These are phyloP conservation scores for Stegostoma tigrinum DNA, from an alignment of 2,113 vertebrate genomes.

Conservation along the genomic window DNA sequence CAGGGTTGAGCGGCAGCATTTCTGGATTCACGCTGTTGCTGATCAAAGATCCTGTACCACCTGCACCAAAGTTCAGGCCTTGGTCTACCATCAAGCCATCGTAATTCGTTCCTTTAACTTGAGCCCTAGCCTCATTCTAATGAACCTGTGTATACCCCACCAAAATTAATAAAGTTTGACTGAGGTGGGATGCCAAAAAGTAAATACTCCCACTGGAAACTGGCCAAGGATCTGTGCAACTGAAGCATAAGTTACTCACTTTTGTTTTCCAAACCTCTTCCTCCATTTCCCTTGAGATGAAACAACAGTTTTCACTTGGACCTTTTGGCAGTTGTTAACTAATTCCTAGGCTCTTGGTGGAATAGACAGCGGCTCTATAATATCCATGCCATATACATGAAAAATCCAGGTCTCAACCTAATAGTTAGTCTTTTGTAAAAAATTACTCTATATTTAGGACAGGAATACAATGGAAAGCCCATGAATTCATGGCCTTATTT, in stretches of 20 bases:
- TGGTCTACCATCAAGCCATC: not conserved
- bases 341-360: not conserved
- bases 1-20: too few species aligned
- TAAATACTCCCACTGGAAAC: not conserved
- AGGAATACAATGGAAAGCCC: not conserved
- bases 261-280: not conserved
- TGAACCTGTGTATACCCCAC: not conserved
- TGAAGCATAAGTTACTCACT: not conserved
- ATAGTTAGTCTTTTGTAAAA: not conserved
- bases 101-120: not conserved
- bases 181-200: not conserved
- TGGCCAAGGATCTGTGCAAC: not conserved
- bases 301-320: not conserved
- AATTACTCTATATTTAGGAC: not conserved
- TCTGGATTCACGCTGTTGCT: too few species aligned
- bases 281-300: too few species aligned
- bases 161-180: not conserved
- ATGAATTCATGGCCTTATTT: not conserved
- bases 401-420: not conserved
- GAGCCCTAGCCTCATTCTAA: not conserved
- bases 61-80: too few species aligned
- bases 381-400: not conserved
- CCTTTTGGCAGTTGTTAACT: not conserved
- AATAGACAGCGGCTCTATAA: not conserved
- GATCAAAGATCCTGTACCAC: too few species aligned